Evolutionary conservation across 2,113 vertebrate species (phyloP), one percentile per base, ranked within the genome.

Genomic region (Mellivora capensis): DNA sequence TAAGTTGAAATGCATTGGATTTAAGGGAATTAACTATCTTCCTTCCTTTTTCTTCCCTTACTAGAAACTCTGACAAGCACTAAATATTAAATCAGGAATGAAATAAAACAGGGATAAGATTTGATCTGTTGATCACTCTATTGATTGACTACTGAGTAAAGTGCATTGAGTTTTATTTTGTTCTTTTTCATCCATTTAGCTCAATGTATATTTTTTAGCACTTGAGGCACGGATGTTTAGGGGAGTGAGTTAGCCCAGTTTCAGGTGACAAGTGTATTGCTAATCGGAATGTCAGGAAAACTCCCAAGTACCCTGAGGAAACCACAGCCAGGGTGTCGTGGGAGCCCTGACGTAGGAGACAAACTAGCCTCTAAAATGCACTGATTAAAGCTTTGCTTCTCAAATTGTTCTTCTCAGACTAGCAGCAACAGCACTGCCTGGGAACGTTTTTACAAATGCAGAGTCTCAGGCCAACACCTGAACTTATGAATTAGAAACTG

Each of bases 121-220:
- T 86, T 72, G 42, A 81, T 72, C 15, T 85, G 3, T 64, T 64
- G 39, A 21, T 42, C 23, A 49, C 0, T 20, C 20, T 79, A 18
- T 87, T 59, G 54, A 72, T 61, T 95, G 88, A 29, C n/a, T 93
- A 84, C 77, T 72, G 71, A 57, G 47, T 69, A 61, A 87, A 97
- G 54, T 80, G 15, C 18, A 67, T 37, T 64, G 25, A 42, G 9
- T 67, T 95, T 90, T 59, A 4, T 82, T 95, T 69, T 79, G 15
- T 44, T 86, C n/a, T 7, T 96, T 87, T 89, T 91, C 13, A 47
- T 94, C 23, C 44, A 2, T 87, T 91, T 81, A 93, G 80, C 3
- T 76, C 29, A 31, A 23, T 52, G 27, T 39, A 5, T 29, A n/a
- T 37, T n/a, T 95, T 89, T 93, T 85, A 91, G 34, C 15, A 37